phyloP scores from a whole-genome alignment of 2,797 vertebrate species.

The Nannoperca australis region DNA sequence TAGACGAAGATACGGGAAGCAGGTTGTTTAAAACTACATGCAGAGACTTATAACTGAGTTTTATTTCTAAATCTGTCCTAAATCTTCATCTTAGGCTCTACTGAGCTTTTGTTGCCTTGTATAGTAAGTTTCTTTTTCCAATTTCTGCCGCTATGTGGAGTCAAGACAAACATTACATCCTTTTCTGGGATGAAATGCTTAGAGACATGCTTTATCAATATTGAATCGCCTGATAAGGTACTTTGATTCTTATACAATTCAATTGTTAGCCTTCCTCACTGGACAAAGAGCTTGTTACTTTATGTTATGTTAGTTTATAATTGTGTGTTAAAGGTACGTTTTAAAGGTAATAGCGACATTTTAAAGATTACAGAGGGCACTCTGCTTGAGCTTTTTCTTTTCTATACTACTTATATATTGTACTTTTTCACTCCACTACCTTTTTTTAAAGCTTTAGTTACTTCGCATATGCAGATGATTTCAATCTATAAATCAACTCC shows the following conservation, averaged over 20 bases:
- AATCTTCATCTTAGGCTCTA: neutral
- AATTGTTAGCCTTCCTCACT: neutral
- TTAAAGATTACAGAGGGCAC: neutral
- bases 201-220: neutral
- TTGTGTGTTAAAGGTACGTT: neutral
- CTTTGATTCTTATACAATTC: neutral
- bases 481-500: too few species aligned
- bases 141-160: conserved; percentile 48
- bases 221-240: neutral
- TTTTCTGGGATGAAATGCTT: neutral
- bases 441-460: neutral
- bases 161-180: conserved; percentile 34
- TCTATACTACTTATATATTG: neutral
- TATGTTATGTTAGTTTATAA: neutral
- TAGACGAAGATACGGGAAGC: conserved; percentile 11
- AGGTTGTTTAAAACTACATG: neutral
- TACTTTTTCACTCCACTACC: neutral
- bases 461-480: too few species aligned
- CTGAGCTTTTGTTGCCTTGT: neutral
- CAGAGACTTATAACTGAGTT: neutral
- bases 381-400: neutral
- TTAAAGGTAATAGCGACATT: neutral
- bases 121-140: conserved; percentile 34
- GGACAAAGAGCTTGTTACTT: neutral
- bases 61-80: neutral